Base-by-base conservation (phyloP, 1,140 invertebrate genomes). In the Cylas formicarius region DNA sequence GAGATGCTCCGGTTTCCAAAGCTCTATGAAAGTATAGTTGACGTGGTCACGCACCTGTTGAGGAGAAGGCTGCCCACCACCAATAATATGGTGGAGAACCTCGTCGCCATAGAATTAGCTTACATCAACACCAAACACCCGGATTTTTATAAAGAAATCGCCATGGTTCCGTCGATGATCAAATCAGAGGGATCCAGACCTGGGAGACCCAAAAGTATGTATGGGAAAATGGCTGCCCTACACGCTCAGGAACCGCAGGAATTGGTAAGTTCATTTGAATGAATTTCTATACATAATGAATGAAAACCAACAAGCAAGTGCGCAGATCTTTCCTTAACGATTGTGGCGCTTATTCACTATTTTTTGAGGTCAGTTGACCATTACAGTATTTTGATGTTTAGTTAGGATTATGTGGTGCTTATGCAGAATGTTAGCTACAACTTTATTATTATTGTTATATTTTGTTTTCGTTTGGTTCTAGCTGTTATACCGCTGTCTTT, bases 71-170 rank as follows among this genome's bases (percentile, higher is more conserved):
- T 99, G 32, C 92, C 93, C 4, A 81, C 90, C 9, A 99, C 97
- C 16, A 99, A 98, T 71, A 56, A 72, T 18, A 99, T 99, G 95
- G 93, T 91, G 11, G 90, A 97, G 68, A 97, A 99, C 72, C 66
- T 99, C 52, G 90, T 98, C 1, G 81, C 84, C n/a, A 94, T 99
- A 58, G 95, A 99, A 72, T 72, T 99, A 57, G 90, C 96, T 1
- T 99, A 99, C 64, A 98, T 99, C 20, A 99, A 99, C 65, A 99
- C 94, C 4, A 97, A 97, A 67, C 96, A 99, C 72, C 97, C 97
- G 1, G 96, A 99, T 74, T 99, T 99, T 70, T 83, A 91, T 57
- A 92, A 96, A 64, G 94, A 96, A 61, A 86, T 90, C 6, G 78
- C 87, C 17, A 69, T 94, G 24, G 84, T 86, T 9, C 82, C 85